phyloP scores from a whole-genome alignment of 2,888 invertebrate species.

The Papilio protenor region DNA sequence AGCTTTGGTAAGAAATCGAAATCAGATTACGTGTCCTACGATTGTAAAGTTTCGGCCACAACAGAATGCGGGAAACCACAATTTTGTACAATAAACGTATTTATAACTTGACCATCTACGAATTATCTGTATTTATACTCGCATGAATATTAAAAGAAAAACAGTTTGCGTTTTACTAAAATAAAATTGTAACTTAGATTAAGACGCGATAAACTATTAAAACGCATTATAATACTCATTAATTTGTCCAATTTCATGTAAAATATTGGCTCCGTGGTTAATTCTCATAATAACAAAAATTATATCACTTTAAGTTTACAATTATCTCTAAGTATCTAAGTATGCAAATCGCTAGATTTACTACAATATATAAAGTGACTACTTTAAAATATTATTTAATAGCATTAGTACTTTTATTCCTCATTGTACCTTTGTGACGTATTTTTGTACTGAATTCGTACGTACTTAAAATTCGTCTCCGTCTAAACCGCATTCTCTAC shows the following conservation, averaged over 20 bases:
- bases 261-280: neutral
- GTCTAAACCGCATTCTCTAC: slow-evolving; percentile 43
- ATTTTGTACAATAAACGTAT: slow-evolving; percentile 51
- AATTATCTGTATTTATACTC: neutral
- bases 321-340: neutral
- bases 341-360: too few species aligned
- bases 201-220: neutral
- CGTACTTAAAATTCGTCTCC: neutral
- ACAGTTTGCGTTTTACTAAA: neutral
- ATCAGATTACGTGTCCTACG: slow-evolving; percentile 75
- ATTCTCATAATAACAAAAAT: neutral
- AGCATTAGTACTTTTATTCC: neutral
- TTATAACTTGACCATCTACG: slow-evolving; percentile 23
- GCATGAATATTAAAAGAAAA: neutral
- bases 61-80: slow-evolving; percentile 63
- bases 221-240: too few species aligned
- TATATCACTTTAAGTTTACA: neutral
- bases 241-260: neutral
- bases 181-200: neutral
- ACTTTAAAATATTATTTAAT: too few species aligned
- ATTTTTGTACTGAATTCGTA: neutral
- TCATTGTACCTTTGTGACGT: neutral
- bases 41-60: slow-evolving; percentile 72
- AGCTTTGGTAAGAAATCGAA: slow-evolving; percentile 73
- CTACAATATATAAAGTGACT: too few species aligned